Evolutionary conservation across 2,797 vertebrate genomes (phyloP).

Genomic region (Hemibagrus guttatus): DNA sequence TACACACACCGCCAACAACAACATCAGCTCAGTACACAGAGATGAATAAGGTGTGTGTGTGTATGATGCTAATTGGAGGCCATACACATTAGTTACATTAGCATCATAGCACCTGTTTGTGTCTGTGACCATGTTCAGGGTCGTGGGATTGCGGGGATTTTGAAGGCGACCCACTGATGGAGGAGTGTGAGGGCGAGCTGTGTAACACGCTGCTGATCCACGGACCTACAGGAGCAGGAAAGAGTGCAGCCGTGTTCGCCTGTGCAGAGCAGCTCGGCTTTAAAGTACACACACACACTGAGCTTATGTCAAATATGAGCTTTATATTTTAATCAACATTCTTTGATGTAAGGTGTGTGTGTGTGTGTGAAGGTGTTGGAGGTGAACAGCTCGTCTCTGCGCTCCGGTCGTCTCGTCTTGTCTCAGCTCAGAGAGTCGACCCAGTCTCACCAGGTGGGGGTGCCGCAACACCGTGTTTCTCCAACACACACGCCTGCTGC

Average conservation of each 20-base stretch:
- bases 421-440: constrained; percentile 93
- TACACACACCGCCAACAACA: background rate
- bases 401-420: constrained; percentile 80
- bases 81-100: background rate
- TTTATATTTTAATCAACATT: background rate
- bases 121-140: constrained; percentile 65
- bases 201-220: constrained; percentile 86
- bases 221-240: constrained; percentile 88
- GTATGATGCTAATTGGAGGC: background rate
- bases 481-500: constrained; percentile 63
- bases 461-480: constrained; percentile 72
- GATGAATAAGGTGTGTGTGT: background rate
- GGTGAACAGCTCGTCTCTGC: constrained; percentile 89
- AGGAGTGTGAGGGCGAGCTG: constrained; percentile 66
- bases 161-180: constrained; percentile 72
- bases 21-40: no score
- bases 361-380: constrained; percentile 83
- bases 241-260: constrained; percentile 91
- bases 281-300: constrained; percentile 75
- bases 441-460: constrained; percentile 92
- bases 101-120: background rate
- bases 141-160: constrained; percentile 82
- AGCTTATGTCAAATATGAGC: background rate
- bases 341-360: background rate
- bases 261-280: constrained; percentile 93